phyloP scores from a whole-genome alignment of 2,888 invertebrate species.

The Pollenia labialis region DNA sequence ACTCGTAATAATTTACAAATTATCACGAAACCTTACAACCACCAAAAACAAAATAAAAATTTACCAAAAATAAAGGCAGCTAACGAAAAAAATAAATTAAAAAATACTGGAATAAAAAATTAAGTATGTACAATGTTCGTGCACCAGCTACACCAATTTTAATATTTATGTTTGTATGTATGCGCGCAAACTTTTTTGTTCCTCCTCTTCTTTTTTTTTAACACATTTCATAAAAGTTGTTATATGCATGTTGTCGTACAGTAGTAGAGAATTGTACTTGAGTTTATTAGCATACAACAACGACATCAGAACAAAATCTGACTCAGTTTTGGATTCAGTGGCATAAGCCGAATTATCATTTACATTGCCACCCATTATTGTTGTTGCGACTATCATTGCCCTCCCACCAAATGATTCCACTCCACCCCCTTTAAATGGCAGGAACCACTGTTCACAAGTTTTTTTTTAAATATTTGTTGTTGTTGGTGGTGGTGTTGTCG shows the following conservation, averaged over 20 bases:
- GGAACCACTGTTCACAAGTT: conserved; percentile 61
- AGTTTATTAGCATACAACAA: conserved; percentile 73
- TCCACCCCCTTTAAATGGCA: conserved; percentile 26
- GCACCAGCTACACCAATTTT: conserved; percentile 47
- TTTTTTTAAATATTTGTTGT: conserved; percentile 44
- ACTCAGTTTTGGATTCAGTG: conserved; percentile 43
- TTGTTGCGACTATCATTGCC: conserved; percentile 48
- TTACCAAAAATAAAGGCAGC: conserved; percentile 20
- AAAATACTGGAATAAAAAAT: conserved; percentile 39
- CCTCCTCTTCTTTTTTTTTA: conserved; percentile 37
- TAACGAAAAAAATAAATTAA: conserved; percentile 4
- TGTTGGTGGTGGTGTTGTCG: conserved; percentile 11
- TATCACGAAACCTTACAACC: conserved; percentile 68
- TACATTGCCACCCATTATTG: conserved; percentile 53
- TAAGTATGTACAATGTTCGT: conserved; percentile 30
- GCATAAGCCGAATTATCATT: conserved; percentile 59
- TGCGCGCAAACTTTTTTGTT: conserved; percentile 14
- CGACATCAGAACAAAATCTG: conserved; percentile 17
- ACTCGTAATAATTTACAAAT: conserved; percentile 73
- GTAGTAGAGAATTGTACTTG: conserved; percentile 61
- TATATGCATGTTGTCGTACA: conserved; percentile 51
- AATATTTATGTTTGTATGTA: conserved; percentile 41
- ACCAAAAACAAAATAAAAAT: conserved; percentile 34
- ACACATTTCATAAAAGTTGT: conserved; percentile 56
- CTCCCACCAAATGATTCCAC: conserved; percentile 32